A percentile compares a stretch with the other conserved stretches of the same genome.
These are phyloP conservation scores for Helostoma temminkii DNA, from an alignment of 2,797 vertebrate genomes.

Conservation along the genomic window DNA sequence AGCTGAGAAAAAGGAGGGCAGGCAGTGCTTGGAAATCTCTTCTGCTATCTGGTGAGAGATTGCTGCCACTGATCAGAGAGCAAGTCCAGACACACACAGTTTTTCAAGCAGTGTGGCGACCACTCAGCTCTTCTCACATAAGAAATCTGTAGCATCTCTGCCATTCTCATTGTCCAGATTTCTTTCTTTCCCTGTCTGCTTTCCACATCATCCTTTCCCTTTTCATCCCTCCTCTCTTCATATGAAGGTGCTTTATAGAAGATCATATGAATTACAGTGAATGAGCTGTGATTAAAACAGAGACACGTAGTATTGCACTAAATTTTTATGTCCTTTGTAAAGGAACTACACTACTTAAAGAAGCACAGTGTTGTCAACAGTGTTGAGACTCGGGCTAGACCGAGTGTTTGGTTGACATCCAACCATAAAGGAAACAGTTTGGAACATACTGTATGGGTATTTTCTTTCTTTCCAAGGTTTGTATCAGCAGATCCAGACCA, in stretches of 20 bases:
- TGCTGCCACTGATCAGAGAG: conserved; percentile 34
- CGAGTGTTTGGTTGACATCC: too few relatives aligned
- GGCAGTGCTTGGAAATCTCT: conserved; percentile 52
- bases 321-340: background rate
- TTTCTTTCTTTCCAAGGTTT: too few relatives aligned
- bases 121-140: conserved; percentile 4
- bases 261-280: conserved; percentile 15
- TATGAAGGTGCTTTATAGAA: conserved; percentile 12
- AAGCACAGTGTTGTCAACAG: background rate
- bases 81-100: conserved; percentile 6
- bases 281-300: conserved; percentile 14
- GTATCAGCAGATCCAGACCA: too few relatives aligned
- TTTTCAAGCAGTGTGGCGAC: conserved; percentile 26
- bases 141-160: conserved; percentile 27
- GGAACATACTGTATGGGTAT: too few relatives aligned
- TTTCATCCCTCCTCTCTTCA: background rate
- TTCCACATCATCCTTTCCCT: too few relatives aligned
- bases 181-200: background rate
- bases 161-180: background rate
- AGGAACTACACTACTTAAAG: too few relatives aligned
- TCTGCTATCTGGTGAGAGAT: conserved; percentile 39
- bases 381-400: too few relatives aligned
- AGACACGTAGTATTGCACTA: background rate
- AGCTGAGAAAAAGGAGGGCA: conserved; percentile 55
- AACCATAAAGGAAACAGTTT: background rate